Evolutionary conservation across 2,797 vertebrate genomes (phyloP), one percentile per base, ranked within the genome.

Genomic region (Lithobates pipiens): DNA sequence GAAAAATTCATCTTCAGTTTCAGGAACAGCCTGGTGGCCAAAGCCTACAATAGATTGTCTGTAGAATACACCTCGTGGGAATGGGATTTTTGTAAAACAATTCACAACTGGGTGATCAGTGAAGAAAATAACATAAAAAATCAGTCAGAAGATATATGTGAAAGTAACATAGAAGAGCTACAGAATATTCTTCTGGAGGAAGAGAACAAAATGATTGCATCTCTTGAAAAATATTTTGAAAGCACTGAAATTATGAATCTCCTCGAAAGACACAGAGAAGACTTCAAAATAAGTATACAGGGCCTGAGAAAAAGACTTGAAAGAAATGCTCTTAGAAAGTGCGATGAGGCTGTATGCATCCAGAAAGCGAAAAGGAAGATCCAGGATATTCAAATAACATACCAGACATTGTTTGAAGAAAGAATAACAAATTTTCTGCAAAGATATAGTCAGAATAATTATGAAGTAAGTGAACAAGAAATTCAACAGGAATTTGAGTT

Each of bases 401-500:
- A 94, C 42, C 77, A 86, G 90, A 3, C 44, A 46, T 46, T 39
- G 32, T 82, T 93, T 80, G 90, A 95, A 87, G 87, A 83, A 7
- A 94, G 88, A 79, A 36, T 93, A 10, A 75, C 81, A 23, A 78
- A 77, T 57, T 89, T 95, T 16, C 21, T 92, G 27, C 89, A 92
- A 71, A 88, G 83, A 29, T 91, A 91, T 76, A 93, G 86, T 65
- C 86, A 88, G 39, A 90, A 71, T 27, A 89, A 92, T 44, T 68
- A 29, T 34, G 5, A 70, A 32, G 63, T 92, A 57, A 81, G 90
- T 78, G 92, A 94, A 76, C 36, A 83, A 50, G 89, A 93, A 57
- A 88, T 95, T 25, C 88, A 94, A 76, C 76, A 89, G 10, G 93
- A 94, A 83, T 95, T 46, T 93, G 94, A 83, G 95, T 95, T 93